Evolutionary conservation across 2,113 vertebrate genomes (phyloP), one percentile per base, ranked within the genome.

Genomic region (Dinomys branickii): DNA sequence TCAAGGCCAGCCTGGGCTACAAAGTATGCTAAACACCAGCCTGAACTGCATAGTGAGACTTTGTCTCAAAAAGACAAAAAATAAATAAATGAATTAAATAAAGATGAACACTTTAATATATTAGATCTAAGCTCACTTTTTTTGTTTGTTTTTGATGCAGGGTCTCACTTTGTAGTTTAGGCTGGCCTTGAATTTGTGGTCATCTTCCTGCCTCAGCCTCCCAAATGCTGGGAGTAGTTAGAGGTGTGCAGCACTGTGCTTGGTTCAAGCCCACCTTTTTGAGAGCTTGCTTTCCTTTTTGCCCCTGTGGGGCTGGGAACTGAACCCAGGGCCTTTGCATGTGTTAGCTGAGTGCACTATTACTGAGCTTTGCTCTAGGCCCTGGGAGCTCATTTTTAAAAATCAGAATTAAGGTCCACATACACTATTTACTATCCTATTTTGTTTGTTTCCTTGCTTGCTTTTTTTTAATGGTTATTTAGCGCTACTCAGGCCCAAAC

Each of bases 91-190:
- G 9, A 50, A 50, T n/a, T n/a, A 96, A 95, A 90, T 41, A 91
- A 94, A 97, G 89, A 44, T 56, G 19, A 86, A 86, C 85, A n/a
- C 67, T 69, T n/a, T 89, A 95, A 97, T 80, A n/a, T 59, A 56
- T 63, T 59, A 78, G 26, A 78, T 86, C 19, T 78, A 86, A 85
- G 69, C 16, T 33, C 33, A 50, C 38, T 2, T 81, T 90, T 71
- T 41, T 73, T 10, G 69, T 71, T 38, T 77, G 44, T 44, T 77
- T 77, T 47, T 77, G 47, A 50, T 44, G 30, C 44, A 78, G 8
- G 3, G 26, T 50, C 44, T 78, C 44, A 50, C 38, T 75, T 44
- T 75, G 71, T 75, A 44, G 71, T 44, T 75, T 44, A 75, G 71
- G 71, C 24, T 78, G 75, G 44, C 44, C 75, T 78, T 33, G 75